Evolutionary conservation across 2,113 vertebrate genomes (phyloP).

Genomic region (Sturnira hondurensis): DNA sequence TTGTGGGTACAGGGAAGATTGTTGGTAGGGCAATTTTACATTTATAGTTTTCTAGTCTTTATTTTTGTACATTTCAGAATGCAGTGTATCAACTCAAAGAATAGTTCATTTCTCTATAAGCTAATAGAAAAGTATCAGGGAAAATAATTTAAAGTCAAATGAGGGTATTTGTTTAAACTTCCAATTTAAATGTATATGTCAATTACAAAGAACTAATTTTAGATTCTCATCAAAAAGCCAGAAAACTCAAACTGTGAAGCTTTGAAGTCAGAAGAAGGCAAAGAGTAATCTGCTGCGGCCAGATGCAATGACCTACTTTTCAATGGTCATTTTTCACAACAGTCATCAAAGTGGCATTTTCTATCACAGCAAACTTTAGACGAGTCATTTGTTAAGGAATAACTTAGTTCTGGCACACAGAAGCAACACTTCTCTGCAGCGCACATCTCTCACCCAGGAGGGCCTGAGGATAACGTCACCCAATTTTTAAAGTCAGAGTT

Average conservation of each 20-base stretch:
- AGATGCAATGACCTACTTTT: neutral
- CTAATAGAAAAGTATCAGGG: neutral
- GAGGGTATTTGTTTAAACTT: neutral
- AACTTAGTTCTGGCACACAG: neutral
- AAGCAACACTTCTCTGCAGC: neutral
- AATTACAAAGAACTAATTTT: neutral
- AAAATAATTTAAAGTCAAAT: neutral
- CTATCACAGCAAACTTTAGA: neutral
- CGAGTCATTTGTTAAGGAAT: neutral
- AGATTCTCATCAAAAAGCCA: neutral
- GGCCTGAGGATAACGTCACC: neutral
- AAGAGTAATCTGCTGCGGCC: neutral
- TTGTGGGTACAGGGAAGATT: neutral
- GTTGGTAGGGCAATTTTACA: neutral
- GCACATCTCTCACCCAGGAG: neutral
- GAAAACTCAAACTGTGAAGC: neutral
- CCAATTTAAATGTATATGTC: neutral
- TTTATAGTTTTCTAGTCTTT: neutral
- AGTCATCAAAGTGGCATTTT: neutral
- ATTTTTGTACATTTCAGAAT: neutral
- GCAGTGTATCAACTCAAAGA: neutral
- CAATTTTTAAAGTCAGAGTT: neutral
- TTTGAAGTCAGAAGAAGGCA: neutral
- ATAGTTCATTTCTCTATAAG: neutral
- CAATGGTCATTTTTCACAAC: constrained; percentile 5